phyloP scores from a whole-genome alignment of 2,888 invertebrate species.

The Muscina levida region DNA sequence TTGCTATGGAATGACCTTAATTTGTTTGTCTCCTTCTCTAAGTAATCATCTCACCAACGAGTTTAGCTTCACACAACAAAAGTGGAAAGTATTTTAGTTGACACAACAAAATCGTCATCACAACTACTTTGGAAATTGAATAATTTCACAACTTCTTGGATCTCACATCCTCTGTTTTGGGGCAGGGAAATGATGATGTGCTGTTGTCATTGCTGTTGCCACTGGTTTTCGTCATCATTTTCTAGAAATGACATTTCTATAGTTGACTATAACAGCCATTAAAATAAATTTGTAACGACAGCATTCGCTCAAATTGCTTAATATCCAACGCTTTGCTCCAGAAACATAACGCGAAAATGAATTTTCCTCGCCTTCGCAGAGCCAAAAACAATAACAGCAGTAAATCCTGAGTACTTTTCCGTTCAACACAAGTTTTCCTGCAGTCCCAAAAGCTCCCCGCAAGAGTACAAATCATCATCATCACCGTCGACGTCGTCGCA shows the following conservation, averaged over 20 bases:
- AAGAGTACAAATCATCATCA: conserved; percentile 43
- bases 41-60: not conserved
- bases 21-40: not conserved
- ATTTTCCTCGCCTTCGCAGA: conserved; percentile 44
- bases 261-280: conserved; percentile 40
- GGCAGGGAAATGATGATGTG: too few species aligned
- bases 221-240: conserved; percentile 27
- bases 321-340: conserved; percentile 19
- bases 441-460: conserved; percentile 28
- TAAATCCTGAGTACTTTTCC: conserved; percentile 7
- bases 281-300: conserved; percentile 58
- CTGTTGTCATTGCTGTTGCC: not conserved
- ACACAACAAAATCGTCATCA: not conserved
- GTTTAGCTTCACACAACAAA: not conserved
- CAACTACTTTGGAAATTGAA: conserved; percentile 35
- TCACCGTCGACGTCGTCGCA: not conserved
- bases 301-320: conserved; percentile 53
- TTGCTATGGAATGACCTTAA: not conserved
- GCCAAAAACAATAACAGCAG: conserved; percentile 34
- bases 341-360: conserved; percentile 55
- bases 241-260: conserved; percentile 50
- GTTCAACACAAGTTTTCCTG: conserved; percentile 17
- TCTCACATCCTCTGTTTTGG: conserved; percentile 9
- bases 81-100: conserved; percentile 4
- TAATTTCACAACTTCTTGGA: conserved; percentile 39